Conservation (phyloP, 2,113 vertebrate genomes). For the Irena cyanogastra region DNA sequence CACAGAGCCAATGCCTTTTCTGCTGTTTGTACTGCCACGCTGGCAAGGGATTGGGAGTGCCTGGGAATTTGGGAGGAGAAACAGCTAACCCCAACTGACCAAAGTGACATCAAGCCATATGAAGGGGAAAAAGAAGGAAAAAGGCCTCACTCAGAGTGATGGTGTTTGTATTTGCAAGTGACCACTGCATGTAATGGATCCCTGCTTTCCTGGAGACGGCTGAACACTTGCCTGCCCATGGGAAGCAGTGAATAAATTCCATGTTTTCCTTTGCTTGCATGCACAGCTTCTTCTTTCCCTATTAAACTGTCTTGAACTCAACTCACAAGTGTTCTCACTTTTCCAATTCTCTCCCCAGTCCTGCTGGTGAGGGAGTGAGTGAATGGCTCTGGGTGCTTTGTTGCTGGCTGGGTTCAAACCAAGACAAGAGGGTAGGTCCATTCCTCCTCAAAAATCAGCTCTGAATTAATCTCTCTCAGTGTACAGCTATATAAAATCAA, state of each 20-base stretch:
- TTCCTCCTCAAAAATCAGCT: background rate
- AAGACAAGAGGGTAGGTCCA: background rate
- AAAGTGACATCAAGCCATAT: background rate
- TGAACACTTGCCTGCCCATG: background rate
- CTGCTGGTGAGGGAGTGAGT: background rate
- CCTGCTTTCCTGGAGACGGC: background rate
- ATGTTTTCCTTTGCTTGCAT: background rate
- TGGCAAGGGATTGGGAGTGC: background rate
- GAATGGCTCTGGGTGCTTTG: background rate
- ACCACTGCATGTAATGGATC: background rate
- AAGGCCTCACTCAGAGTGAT: background rate
- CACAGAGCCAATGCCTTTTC: background rate
- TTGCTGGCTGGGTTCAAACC: background rate
- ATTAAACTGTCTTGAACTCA: background rate
- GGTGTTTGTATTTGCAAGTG: background rate
- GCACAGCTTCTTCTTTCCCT: background rate
- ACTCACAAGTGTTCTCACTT: background rate
- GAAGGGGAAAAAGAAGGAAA: background rate
- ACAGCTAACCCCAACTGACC: background rate
- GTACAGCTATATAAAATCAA: background rate
- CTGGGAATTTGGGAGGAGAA: background rate
- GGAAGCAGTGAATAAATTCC: background rate
- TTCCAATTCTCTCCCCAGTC: background rate
- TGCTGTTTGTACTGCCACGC: accelerated
- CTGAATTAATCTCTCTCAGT: background rate